Evolutionary conservation across 2,888 invertebrate genomes (phyloP).

Genomic region (Pammene fasciana): DNA sequence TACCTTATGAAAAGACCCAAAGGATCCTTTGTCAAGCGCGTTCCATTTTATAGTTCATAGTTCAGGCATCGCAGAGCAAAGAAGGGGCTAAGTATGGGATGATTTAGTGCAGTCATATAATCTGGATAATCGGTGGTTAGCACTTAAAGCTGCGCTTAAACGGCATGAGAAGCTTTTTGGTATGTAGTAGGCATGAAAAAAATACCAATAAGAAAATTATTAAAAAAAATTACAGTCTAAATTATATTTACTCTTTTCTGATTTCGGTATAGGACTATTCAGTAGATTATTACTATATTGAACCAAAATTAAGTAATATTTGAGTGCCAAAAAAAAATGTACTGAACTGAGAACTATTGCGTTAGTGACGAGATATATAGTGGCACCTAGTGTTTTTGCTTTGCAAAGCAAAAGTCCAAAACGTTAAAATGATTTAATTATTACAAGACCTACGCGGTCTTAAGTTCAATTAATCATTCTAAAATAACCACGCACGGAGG

Average conservation of each 20-base stretch:
- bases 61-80: conserved; percentile 63
- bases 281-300: no score
- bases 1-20: conserved; percentile 65
- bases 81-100: conserved; percentile 72
- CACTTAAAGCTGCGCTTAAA: conserved; percentile 64
- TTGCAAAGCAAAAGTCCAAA: no score
- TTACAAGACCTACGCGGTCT: conserved; percentile 10
- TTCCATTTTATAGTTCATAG: conserved; percentile 81
- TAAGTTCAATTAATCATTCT: conserved; percentile 9
- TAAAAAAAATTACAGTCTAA: no score
- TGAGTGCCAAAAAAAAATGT: no score
- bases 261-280: no score
- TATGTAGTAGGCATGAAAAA: conserved; percentile 43
- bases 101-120: conserved; percentile 78
- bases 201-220: neutral
- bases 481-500: conserved; percentile 4
- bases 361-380: no score
- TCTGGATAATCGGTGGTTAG: conserved; percentile 74
- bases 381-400: no score
- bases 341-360: no score
- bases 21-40: conserved; percentile 65
- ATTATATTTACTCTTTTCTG: no score
- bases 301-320: no score
- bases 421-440: neutral
- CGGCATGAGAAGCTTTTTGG: conserved; percentile 46